Conservation (phyloP, 92 coral and sea anemone genomes). For the Parazoanthus atlanticus region DNA sequence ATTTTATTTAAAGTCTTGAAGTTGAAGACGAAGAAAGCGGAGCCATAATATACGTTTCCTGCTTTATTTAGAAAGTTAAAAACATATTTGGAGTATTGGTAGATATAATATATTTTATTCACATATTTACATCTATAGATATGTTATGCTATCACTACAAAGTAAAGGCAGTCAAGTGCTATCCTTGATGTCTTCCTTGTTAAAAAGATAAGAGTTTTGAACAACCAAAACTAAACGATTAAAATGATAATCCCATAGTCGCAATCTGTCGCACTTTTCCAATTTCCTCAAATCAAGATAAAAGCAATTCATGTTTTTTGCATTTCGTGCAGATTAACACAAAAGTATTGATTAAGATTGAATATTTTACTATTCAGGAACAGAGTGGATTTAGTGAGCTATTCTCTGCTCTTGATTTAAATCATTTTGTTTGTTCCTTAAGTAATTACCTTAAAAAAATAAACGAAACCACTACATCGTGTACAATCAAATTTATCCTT, state of each 20-base stretch:
- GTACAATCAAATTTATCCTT: neutral
- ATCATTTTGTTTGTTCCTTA: neutral
- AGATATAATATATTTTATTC: too few species aligned
- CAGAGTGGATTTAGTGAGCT: neutral
- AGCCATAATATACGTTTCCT: too few species aligned
- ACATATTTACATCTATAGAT: too few species aligned
- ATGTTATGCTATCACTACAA: too few species aligned
- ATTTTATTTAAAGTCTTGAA: too few species aligned
- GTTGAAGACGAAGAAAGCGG: too few species aligned
- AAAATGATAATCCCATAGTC: neutral
- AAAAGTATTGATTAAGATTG: neutral
- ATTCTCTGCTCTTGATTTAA: neutral
- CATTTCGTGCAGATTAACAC: neutral
- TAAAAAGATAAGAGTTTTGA: neutral
- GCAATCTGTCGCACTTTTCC: neutral
- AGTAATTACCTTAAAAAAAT: neutral
- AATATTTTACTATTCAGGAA: neutral
- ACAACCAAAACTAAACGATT: neutral
- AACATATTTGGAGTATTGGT: too few species aligned
- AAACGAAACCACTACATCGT: neutral
- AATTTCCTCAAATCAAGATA: neutral
- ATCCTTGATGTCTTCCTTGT: neutral
- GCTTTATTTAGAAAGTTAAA: too few species aligned
- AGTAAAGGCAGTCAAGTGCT: neutral
- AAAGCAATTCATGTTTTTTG: neutral